Evolutionary conservation across 1,140 invertebrate species (phyloP).

Genomic region (Melitaea cinxia): DNA sequence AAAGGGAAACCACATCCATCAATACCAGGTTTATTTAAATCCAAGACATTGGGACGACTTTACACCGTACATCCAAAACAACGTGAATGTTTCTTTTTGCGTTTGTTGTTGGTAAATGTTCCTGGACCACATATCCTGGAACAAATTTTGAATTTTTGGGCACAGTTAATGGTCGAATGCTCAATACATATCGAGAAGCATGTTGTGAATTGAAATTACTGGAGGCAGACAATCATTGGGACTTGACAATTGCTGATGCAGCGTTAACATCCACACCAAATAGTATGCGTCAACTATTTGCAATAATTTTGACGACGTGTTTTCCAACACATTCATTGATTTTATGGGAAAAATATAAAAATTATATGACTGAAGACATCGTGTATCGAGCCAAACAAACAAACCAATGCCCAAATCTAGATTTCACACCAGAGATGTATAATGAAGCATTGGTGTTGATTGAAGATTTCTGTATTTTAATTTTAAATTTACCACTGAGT

Average conservation of each 20-base stretch:
- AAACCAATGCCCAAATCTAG: background rate
- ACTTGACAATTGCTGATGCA: background rate
- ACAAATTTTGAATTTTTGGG: background rate
- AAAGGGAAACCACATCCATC: no score
- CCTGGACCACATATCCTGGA: no score
- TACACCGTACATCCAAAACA: background rate
- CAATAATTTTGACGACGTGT: background rate
- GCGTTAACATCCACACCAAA: background rate
- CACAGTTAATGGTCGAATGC: background rate
- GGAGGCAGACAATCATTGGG: background rate
- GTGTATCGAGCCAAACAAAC: background rate
- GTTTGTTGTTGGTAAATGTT: background rate
- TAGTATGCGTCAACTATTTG: background rate
- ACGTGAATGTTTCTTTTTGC: background rate
- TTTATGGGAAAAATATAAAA: background rate
- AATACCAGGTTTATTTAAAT: no score
- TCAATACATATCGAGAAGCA: background rate
- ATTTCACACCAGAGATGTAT: conserved; percentile 3
- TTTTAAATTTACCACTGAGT: conserved; percentile 43
- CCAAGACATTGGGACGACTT: no score
- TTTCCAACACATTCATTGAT: background rate
- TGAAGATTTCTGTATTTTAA: conserved; percentile 44
- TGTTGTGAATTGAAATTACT: background rate
- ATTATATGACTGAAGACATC: background rate
- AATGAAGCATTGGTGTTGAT: conserved; percentile 45